Evolutionary conservation across 2,888 invertebrate genomes (phyloP).

Genomic region (Hedya salicella): DNA sequence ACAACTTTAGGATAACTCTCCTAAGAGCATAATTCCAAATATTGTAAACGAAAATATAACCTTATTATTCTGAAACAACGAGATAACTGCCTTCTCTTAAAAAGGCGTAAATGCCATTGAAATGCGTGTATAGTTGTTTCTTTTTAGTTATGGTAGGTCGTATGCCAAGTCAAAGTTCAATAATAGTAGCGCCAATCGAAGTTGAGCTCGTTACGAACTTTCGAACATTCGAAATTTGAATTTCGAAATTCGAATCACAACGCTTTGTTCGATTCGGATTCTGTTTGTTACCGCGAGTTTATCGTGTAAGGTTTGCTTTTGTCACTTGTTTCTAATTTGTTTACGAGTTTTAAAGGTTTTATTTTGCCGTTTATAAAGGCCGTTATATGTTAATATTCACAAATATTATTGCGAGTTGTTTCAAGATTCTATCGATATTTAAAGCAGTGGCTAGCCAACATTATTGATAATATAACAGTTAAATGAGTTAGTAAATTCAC

Average conservation of each 20-base stretch:
- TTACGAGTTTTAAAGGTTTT: slow-evolving; percentile 11
- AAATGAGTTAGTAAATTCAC: too few relatives aligned
- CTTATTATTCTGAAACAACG: not conserved
- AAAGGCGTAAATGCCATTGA: not conserved
- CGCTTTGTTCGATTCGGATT: slow-evolving; percentile 39
- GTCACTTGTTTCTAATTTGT: slow-evolving; percentile 27
- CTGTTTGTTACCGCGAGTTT: slow-evolving; percentile 38
- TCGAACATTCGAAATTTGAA: slow-evolving; percentile 33
- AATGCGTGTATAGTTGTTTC: too few relatives aligned
- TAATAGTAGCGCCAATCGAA: slow-evolving; percentile 36
- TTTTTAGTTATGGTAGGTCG: too few relatives aligned
- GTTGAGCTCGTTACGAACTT: slow-evolving; percentile 41
- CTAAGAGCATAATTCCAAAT: too few relatives aligned
- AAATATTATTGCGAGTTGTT: not conserved
- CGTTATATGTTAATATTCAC: not conserved
- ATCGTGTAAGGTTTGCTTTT: slow-evolving; percentile 36
- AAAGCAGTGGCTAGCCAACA: not conserved
- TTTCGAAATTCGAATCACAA: slow-evolving; percentile 39
- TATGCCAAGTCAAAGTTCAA: slow-evolving; percentile 29
- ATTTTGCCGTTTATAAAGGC: not conserved
- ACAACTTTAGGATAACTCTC: too few relatives aligned
- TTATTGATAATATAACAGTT: too few relatives aligned
- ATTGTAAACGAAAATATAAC: not conserved
- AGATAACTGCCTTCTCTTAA: not conserved
- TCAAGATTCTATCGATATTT: too few relatives aligned